Conservation (phyloP, 2,888 invertebrate species). For the Polymixis flavicincta region DNA sequence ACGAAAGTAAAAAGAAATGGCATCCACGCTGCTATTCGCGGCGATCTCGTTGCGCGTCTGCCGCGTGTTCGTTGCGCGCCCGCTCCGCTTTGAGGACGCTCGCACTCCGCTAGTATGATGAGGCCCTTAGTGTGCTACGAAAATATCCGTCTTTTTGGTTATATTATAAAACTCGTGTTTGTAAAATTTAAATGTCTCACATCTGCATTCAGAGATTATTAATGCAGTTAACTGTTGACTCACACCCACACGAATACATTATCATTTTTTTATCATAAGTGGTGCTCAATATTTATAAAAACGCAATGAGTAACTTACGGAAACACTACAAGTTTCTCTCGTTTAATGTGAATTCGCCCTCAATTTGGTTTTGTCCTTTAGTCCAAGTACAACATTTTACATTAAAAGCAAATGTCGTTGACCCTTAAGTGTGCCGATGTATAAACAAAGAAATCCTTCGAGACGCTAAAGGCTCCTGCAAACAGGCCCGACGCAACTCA, state of each 20-base stretch:
- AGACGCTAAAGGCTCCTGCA: constrained; percentile 1
- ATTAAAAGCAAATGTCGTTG: constrained; percentile 49
- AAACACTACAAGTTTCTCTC: constrained; percentile 20
- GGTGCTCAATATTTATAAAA: constrained; percentile 12
- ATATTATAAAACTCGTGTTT: constrained; percentile 14
- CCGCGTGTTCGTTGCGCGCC: too few relatives aligned
- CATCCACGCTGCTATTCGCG: too few relatives aligned
- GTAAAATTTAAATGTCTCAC: constrained; percentile 33
- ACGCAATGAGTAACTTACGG: constrained; percentile 5
- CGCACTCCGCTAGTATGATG: too few relatives aligned
- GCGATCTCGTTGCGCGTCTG: too few relatives aligned
- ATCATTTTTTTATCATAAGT: constrained; percentile 12
- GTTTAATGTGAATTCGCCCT: constrained; percentile 16
- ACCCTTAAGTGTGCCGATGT: constrained; percentile 37
- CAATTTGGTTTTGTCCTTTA: constrained; percentile 19
- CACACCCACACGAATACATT: constrained; percentile 5
- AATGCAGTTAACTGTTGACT: constrained; percentile 33
- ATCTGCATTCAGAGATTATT: constrained; percentile 45
- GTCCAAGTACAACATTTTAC: constrained; percentile 26
- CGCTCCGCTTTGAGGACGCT: too few relatives aligned
- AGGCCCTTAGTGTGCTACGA: too few relatives aligned
- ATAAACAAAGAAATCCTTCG: constrained; percentile 54
- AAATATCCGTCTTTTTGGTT: not conserved
- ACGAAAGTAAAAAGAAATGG: too few relatives aligned
- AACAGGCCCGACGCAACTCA: too few relatives aligned